phyloP scores from a whole-genome alignment of 2,888 invertebrate species.

The Hirtodrosophila histrioides region DNA sequence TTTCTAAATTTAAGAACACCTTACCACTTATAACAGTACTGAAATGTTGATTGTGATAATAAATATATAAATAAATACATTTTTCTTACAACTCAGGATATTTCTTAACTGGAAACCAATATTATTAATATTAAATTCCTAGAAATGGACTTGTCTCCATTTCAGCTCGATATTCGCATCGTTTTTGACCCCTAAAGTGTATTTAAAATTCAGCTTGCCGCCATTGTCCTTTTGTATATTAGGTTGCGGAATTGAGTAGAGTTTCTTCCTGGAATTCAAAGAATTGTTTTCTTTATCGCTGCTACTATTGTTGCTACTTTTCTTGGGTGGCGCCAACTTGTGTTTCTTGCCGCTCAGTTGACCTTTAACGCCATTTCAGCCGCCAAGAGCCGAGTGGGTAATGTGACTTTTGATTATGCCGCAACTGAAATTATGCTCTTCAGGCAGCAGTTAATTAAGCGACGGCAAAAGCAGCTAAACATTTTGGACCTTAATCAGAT shows the following conservation, averaged over 20 bases:
- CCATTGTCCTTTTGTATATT: no score
- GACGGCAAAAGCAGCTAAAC: slow-evolving; percentile 38
- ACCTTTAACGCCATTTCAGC: slow-evolving; percentile 50
- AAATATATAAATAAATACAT: no score
- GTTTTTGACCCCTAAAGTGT: no score
- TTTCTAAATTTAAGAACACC: no score
- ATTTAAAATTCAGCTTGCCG: no score
- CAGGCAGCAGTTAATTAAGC: slow-evolving; percentile 56
- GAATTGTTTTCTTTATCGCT: slow-evolving; percentile 10
- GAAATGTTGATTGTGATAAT: no score
- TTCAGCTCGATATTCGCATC: no score
- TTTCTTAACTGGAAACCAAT: no score
- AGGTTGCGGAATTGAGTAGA: neutral
- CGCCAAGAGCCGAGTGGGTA: slow-evolving; percentile 29
- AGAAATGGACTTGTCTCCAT: no score
- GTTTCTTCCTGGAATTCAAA: slow-evolving; percentile 16
- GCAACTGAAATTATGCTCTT: slow-evolving; percentile 54
- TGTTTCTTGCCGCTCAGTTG: slow-evolving; percentile 32
- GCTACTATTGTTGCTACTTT: slow-evolving; percentile 4
- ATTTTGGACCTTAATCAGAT: slow-evolving; percentile 33
- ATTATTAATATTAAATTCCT: no score
- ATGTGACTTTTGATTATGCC: slow-evolving; percentile 57
- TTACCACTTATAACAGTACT: no score
- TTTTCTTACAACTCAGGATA: no score
- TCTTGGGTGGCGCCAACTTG: slow-evolving; percentile 25